These are phyloP conservation scores for Geophilus truncorum DNA, from an alignment of 2,888 invertebrate species.

Conservation along the genomic window DNA sequence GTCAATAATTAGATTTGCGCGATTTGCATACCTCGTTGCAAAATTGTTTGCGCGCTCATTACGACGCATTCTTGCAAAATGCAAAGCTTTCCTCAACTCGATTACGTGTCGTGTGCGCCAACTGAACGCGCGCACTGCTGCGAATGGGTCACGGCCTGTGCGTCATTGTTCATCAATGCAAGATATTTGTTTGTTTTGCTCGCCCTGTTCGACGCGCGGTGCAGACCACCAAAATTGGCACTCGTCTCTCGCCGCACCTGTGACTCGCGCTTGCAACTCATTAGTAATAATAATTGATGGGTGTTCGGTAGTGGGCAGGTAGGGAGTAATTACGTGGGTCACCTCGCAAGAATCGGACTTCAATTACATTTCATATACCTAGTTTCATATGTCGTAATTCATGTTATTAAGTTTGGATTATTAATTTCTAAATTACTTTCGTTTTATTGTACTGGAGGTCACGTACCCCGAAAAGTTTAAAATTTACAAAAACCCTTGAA, in stretches of 20 bases:
- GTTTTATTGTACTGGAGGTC: neutral
- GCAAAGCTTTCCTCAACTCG: neutral
- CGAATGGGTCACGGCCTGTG: constrained; percentile 4
- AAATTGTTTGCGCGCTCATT: neutral
- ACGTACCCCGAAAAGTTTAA: neutral
- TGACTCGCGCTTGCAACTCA: neutral
- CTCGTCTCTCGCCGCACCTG: neutral
- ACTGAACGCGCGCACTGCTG: neutral
- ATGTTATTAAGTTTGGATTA: neutral
- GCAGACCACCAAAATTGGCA: neutral
- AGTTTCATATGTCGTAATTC: neutral
- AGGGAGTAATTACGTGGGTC: constrained; percentile 5
- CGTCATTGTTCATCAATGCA: constrained; percentile 22
- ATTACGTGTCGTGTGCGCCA: neutral
- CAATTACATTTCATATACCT: neutral
- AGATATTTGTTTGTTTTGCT: neutral
- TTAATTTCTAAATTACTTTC: neutral
- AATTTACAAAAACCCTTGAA: neutral
- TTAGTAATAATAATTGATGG: constrained; percentile 10
- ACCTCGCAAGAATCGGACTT: neutral
- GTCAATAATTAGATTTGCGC: neutral
- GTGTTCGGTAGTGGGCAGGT: neutral
- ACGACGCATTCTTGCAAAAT: neutral
- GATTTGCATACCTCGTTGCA: neutral
- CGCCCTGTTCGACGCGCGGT: too few species aligned